Evolutionary conservation across 1,140 invertebrate genomes (phyloP).

Genomic region (Ips nitidus): DNA sequence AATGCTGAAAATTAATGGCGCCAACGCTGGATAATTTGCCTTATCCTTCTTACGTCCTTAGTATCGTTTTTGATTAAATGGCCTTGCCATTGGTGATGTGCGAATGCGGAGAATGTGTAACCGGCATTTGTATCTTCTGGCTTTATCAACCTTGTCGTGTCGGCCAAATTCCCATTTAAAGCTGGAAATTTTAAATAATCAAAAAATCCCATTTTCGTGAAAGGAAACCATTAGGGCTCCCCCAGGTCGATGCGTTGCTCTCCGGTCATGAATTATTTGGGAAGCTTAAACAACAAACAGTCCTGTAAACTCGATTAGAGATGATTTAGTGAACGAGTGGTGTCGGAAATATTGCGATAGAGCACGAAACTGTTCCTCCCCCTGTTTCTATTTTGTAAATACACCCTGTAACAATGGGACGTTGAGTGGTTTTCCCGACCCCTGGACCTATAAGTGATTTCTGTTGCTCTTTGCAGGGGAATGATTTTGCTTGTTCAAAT

Average conservation of each 20-base stretch:
- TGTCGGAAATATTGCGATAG: constrained; percentile 38
- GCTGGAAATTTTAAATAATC: constrained; percentile 8
- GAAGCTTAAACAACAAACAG: constrained; percentile 37
- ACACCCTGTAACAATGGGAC: constrained; percentile 28
- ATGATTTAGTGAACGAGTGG: constrained; percentile 38
- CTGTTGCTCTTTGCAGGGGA: neutral
- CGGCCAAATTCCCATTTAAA: neutral
- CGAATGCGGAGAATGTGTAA: neutral
- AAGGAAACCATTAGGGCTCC: constrained; percentile 21
- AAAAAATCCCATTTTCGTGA: constrained; percentile 23
- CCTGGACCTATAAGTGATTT: constrained; percentile 20
- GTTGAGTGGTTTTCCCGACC: constrained; percentile 25
- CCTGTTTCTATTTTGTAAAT: constrained; percentile 33
- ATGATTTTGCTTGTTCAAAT: neutral
- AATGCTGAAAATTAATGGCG: constrained; percentile 23
- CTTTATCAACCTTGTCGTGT: neutral
- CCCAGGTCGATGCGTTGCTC: neutral
- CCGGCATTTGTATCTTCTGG: neutral
- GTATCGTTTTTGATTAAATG: constrained; percentile 9
- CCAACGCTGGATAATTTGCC: constrained; percentile 15
- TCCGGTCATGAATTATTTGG: constrained; percentile 39
- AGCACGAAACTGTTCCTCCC: constrained; percentile 26
- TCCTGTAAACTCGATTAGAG: constrained; percentile 39
- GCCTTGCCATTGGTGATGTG: neutral
- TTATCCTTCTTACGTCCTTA: neutral